A percentile compares a stretch with the other conserved stretches of the same genome.
These are phyloP conservation scores for Corydoras maculifer DNA, from an alignment of 2,113 vertebrate genomes.

Conservation along the genomic window DNA sequence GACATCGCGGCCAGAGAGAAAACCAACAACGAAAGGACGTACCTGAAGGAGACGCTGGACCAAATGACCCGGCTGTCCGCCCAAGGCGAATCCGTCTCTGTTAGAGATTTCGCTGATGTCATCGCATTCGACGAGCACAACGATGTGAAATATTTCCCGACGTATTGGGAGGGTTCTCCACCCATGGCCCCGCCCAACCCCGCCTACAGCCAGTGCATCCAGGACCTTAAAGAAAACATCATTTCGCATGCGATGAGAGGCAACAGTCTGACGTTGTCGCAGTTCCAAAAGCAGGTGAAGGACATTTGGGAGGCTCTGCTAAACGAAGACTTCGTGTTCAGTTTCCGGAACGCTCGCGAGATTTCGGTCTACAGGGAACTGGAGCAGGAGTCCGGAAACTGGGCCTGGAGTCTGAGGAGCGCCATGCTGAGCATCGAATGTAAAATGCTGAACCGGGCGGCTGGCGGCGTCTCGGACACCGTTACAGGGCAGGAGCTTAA, in stretches of 20 bases:
- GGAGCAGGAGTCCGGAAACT: slow-evolving; percentile 28
- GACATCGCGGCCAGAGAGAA: slow-evolving; percentile 54
- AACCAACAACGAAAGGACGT: slow-evolving; percentile 52
- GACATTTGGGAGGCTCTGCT: slow-evolving; percentile 33
- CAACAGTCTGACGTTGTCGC: slow-evolving; percentile 39
- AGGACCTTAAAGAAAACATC: slow-evolving; percentile 33
- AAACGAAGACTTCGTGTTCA: slow-evolving; percentile 53
- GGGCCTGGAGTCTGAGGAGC: slow-evolving; percentile 38
- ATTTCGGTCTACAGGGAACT: slow-evolving; percentile 43
- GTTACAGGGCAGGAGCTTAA: background rate
- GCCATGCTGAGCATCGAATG: slow-evolving; percentile 49
- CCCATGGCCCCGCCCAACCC: slow-evolving; percentile 49
- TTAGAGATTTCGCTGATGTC: slow-evolving; percentile 52
- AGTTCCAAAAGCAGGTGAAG: slow-evolving; percentile 51
- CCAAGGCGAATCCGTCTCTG: slow-evolving; percentile 49
- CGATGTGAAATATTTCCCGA: slow-evolving; percentile 46
- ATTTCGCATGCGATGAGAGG: slow-evolving; percentile 15
- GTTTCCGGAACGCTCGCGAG: slow-evolving; percentile 60
- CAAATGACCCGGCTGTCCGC: slow-evolving; percentile 53
- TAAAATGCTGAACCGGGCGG: slow-evolving; percentile 45
- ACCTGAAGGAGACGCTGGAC: slow-evolving; percentile 52
- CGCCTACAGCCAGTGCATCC: slow-evolving; percentile 40
- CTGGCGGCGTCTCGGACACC: background rate
- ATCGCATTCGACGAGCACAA: slow-evolving; percentile 42
- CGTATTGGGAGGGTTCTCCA: slow-evolving; percentile 43